phyloP scores from a whole-genome alignment of 2,113 vertebrate genomes.

The Scytalopus superciliaris region DNA sequence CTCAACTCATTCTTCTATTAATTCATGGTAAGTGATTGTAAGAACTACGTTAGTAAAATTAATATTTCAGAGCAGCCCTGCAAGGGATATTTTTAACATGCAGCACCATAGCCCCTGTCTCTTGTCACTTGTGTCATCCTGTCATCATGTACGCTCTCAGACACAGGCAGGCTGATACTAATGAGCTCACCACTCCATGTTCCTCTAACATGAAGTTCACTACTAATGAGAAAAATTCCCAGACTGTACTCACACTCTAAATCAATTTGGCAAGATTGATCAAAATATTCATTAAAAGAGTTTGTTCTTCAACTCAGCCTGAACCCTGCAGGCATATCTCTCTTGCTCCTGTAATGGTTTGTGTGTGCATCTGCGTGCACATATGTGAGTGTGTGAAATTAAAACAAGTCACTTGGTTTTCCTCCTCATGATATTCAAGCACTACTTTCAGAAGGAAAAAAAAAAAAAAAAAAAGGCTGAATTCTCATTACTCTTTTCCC shows the following conservation, averaged over 20 bases:
- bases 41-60: constrained; percentile 32
- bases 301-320: constrained; percentile 37
- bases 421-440: not conserved
- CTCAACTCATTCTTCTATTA: not conserved
- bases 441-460: not conserved
- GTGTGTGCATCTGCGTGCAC: not conserved
- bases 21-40: constrained; percentile 26
- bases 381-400: not conserved
- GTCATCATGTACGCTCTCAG: not conserved
- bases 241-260: not conserved
- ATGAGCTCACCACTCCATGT: constrained; percentile 30
- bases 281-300: constrained; percentile 56
- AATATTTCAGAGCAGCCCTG: constrained; percentile 33
- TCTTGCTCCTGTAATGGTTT: not conserved
- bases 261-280: constrained; percentile 52
- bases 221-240: constrained; percentile 55
- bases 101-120: not conserved
- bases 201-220: constrained; percentile 8
- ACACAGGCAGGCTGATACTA: constrained; percentile 17
- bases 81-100: constrained; percentile 18
- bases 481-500: not conserved
- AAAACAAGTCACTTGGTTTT: not conserved
- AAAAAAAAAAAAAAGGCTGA: not conserved
- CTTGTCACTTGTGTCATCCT: constrained; percentile 20
- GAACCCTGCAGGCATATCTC: not conserved